Evolutionary conservation across 2,888 invertebrate species (phyloP).

Genomic region (Lasioglossum vierecki): DNA sequence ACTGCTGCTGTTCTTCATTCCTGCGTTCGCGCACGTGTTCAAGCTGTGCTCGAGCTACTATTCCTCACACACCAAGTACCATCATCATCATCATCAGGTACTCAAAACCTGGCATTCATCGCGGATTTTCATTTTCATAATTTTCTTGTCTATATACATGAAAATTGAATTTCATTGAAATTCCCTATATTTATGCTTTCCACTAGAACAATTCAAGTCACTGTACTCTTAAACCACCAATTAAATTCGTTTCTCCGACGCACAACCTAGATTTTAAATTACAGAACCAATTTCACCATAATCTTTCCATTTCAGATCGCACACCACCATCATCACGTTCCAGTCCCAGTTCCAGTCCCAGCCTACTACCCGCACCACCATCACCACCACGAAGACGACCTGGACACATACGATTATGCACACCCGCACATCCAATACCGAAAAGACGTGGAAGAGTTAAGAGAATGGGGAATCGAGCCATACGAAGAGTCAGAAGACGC

Average conservation of each 20-base stretch:
- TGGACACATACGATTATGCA: slow-evolving; percentile 80
- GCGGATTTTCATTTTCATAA: background rate
- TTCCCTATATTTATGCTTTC: background rate
- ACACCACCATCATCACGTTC: slow-evolving; percentile 89
- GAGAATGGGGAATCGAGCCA: slow-evolving; percentile 82
- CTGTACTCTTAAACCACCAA: background rate
- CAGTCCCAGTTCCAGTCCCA: slow-evolving; percentile 83
- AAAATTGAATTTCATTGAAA: background rate
- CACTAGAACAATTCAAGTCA: background rate
- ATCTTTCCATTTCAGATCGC: slow-evolving; percentile 85
- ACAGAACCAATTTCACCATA: background rate
- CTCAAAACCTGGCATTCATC: background rate
- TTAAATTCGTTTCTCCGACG: background rate
- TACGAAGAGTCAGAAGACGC: slow-evolving; percentile 74
- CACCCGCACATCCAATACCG: slow-evolving; percentile 81
- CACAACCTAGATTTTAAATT: background rate
- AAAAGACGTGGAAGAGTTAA: slow-evolving; percentile 81
- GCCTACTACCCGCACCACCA: slow-evolving; percentile 77
- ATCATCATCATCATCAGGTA: slow-evolving; percentile 89
- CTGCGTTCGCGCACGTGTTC: slow-evolving; percentile 92
- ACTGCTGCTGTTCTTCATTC: slow-evolving; percentile 92
- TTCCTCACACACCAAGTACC: slow-evolving; percentile 90
- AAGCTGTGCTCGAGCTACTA: slow-evolving; percentile 94
- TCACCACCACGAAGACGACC: slow-evolving; percentile 79
- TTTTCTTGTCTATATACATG: no score